These are phyloP conservation scores for Choloepus didactylus DNA, from an alignment of 2,797 vertebrate species.

Conservation along the genomic window DNA sequence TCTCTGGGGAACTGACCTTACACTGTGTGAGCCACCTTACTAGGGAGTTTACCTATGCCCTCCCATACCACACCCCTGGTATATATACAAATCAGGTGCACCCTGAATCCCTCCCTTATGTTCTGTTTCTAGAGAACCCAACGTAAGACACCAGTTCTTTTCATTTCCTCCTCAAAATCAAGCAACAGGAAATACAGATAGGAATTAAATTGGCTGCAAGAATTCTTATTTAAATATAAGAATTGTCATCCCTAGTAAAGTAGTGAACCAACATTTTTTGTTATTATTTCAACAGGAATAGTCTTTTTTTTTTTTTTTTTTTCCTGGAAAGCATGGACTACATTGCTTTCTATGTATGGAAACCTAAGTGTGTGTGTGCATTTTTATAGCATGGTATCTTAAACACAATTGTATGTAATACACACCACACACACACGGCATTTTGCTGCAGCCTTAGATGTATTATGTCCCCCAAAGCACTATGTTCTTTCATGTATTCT, in stretches of 20 bases:
- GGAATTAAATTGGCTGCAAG: slow-evolving; percentile 2
- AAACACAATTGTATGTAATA: background rate
- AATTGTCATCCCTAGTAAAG: background rate
- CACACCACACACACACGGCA: background rate
- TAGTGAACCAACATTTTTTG: background rate
- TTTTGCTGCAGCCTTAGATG: background rate
- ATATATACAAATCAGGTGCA: background rate
- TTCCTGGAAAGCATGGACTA: background rate
- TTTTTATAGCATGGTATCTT: background rate
- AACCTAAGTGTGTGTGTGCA: background rate
- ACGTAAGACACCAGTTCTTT: background rate
- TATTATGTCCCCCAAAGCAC: too few relatives aligned
- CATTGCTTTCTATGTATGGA: background rate
- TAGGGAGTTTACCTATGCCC: background rate
- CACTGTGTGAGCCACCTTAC: background rate
- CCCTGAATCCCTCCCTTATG: background rate
- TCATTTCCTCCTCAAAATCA: slow-evolving; percentile 25
- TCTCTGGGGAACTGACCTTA: background rate
- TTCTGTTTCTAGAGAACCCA: background rate
- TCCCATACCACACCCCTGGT: background rate
- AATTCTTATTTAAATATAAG: slow-evolving; percentile 24
- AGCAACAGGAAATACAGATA: background rate
- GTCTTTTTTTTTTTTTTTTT: background rate
- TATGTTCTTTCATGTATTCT: too few relatives aligned
- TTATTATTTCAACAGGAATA: slow-evolving; percentile 1